These are phyloP conservation scores for Mus spicilegus DNA, from an alignment of 2,113 vertebrate species.

Conservation along the genomic window DNA sequence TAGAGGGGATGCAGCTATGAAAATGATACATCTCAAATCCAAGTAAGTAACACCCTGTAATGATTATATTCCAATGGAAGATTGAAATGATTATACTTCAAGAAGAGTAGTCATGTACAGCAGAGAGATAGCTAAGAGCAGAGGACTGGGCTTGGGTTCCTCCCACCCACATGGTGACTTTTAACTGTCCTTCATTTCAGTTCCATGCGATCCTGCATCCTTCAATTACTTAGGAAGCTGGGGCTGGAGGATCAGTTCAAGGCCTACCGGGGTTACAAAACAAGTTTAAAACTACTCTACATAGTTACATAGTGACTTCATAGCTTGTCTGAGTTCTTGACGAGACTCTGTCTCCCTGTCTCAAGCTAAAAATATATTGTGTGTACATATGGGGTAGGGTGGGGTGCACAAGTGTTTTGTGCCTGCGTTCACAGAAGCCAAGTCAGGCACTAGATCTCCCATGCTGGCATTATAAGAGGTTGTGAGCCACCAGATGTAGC, in stretches of 20 bases:
- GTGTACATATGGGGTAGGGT: not conserved
- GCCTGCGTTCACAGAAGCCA: too few species aligned
- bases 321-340: not conserved
- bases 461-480: not conserved
- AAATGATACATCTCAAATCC: not conserved
- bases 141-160: not conserved
- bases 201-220: too few species aligned
- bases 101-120: not conserved
- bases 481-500: not conserved
- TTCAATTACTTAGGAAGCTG: not conserved
- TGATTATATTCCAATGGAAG: not conserved
- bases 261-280: not conserved
- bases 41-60: not conserved
- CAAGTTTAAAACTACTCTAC: not conserved
- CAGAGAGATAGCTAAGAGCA: not conserved
- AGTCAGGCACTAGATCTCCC: not conserved
- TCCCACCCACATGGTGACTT: not conserved
- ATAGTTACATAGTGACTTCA: not conserved
- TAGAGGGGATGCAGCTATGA: not conserved
- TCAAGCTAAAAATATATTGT: not conserved
- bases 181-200: not conserved
- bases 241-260: not conserved
- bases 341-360: not conserved
- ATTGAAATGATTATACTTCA: not conserved
- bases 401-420: not conserved